phyloP scores from a whole-genome alignment of 2,888 invertebrate genomes.

The Agrochola litura region DNA sequence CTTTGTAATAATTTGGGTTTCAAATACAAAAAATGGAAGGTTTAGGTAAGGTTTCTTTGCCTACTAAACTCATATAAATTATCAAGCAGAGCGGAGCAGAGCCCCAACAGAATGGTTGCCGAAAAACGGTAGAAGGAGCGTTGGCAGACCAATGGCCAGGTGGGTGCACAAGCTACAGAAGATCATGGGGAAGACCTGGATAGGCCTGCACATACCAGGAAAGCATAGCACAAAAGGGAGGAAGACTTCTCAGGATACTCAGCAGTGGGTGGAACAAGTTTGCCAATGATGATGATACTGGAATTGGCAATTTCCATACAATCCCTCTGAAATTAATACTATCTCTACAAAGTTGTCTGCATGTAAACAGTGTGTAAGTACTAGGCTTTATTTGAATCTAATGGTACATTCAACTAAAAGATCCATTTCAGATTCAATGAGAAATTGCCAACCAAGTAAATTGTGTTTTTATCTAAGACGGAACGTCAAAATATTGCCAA shows the following conservation, averaged over 20 bases:
- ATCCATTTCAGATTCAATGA: neutral
- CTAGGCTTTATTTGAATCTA: neutral
- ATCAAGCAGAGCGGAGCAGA: neutral
- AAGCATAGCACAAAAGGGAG: too few species aligned
- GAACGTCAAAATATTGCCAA: constrained; percentile 21
- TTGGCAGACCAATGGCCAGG: neutral
- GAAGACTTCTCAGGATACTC: neutral
- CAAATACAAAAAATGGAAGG: neutral
- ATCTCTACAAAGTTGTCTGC: neutral
- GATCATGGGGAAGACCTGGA: neutral
- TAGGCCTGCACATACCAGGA: too few species aligned
- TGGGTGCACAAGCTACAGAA: neutral
- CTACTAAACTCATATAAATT: neutral
- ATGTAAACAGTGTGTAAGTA: neutral
- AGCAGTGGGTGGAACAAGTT: neutral
- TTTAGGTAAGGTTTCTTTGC: too few species aligned
- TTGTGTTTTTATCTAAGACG: constrained; percentile 10
- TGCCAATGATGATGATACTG: neutral
- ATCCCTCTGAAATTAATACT: neutral
- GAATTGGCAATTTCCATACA: neutral
- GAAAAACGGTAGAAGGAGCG: neutral
- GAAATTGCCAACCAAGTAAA: neutral
- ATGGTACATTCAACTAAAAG: neutral
- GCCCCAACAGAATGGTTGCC: neutral
- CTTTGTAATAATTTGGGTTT: neutral